Conservation (phyloP, 1,140 invertebrate genomes). For the Venustaconcha ellipsiformis region DNA sequence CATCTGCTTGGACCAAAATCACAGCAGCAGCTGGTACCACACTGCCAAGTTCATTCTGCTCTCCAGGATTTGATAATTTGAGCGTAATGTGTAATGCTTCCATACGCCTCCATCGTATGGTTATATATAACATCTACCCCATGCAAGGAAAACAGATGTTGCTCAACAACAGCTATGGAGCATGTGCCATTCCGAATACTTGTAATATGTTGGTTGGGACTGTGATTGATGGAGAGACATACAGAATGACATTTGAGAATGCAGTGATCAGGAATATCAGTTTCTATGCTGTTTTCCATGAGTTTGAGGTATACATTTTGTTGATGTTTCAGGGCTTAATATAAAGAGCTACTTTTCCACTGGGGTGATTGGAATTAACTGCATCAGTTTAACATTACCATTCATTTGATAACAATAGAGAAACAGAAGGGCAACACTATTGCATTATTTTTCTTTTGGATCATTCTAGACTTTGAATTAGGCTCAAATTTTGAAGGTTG, state of each 20-base stretch:
- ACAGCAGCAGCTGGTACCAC: constrained; percentile 32
- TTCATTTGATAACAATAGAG: too few species aligned
- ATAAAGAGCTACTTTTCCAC: too few species aligned
- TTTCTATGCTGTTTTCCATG: constrained; percentile 46
- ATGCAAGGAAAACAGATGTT: constrained; percentile 45
- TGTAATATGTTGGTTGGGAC: constrained; percentile 53
- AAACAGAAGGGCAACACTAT: too few species aligned
- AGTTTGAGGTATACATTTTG: constrained; percentile 49
- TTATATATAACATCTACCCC: constrained; percentile 54
- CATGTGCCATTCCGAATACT: constrained; percentile 25
- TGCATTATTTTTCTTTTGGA: too few species aligned
- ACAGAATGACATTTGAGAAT: constrained; percentile 46
- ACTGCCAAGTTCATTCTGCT: constrained; percentile 29
- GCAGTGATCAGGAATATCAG: constrained; percentile 53
- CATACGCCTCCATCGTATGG: constrained; percentile 54
- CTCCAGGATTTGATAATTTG: too few species aligned
- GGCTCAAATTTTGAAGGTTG: too few species aligned
- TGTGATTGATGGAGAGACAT: constrained; percentile 36
- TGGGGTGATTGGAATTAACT: too few species aligned
- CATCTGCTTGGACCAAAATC: constrained; percentile 30
- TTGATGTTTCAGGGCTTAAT: too few species aligned
- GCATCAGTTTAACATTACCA: too few species aligned
- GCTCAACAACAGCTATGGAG: constrained; percentile 46
- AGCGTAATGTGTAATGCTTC: constrained; percentile 37
- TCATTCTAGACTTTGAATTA: too few species aligned